Evolutionary conservation across 2,888 invertebrate genomes (phyloP), one percentile per base, ranked within the genome.

Genomic region (Papilio protenor): DNA sequence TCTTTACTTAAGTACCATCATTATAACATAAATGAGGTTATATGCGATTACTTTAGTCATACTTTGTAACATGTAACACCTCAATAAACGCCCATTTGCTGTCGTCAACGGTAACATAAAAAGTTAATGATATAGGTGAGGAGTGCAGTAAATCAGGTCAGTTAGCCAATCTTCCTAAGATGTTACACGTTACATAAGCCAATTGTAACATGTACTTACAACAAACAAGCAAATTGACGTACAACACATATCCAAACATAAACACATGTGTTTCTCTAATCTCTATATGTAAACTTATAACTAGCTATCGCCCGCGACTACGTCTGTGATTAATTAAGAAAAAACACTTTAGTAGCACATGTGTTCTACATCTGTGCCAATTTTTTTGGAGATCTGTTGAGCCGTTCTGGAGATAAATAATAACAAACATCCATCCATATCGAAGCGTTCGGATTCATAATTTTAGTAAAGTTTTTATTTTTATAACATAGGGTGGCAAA

Each of bases 81-180:
- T 33, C 14, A 49, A 74, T 45, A 74, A 74, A 47, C 52, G 64
- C 49, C 49, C 49, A 52, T 66, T 64, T 27, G 14, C 59, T 59
- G 23, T 21, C 33, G 33, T 75, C 74, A 49, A 64, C 49, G 23
- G 45, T 47, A 55, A 45, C 11, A 75, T 66, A 70, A 75, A 75
- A 69, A 23, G 23, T 18, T 55, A 66, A 75, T 70, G 45, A 55
- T 47, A 66, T 40, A 11, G 64, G 61, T 45, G 47, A 71, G 27
- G 70, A 73, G 76, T 49, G 73, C 77, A 69, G 71, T 71, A 83
- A 89, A 88, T 85, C 82, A 81, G 87, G 87, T 78, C 86, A 84
- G 84, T 88, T 85, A 84, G 85, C 84, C 82, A 87, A 85, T 83
- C 83, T 78, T 82, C 81, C 84, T 83, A 73, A 75, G 79, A 74